Percentiles rank a stretch among this genome's conserved stretches.
phyloP scores from a whole-genome alignment of 2,797 vertebrate genomes.

The Peromyscus eremicus region DNA sequence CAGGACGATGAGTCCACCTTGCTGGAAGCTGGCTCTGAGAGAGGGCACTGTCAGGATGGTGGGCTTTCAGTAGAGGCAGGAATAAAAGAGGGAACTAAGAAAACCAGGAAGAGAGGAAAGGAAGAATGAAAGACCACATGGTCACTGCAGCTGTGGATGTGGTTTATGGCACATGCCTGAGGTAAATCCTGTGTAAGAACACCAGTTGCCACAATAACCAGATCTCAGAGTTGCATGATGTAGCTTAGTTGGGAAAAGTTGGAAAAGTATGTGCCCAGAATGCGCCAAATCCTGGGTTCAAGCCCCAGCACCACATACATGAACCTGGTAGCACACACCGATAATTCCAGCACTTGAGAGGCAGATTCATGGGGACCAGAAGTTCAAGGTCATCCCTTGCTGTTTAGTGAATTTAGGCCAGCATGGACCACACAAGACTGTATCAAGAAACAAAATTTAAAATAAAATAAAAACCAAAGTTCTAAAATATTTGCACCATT shows the following conservation, averaged over 20 bases:
- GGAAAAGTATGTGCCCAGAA: not conserved
- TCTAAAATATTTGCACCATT: not conserved
- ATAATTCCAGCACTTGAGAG: not conserved
- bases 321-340: not conserved
- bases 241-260: not conserved
- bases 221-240: no score
- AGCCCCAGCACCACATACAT: not conserved
- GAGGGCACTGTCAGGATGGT: not conserved
- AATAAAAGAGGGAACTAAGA: fast-evolving
- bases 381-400: not conserved
- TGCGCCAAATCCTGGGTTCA: not conserved
- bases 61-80: not conserved
- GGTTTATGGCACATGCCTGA: no score
- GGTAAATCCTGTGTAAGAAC: not conserved
- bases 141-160: not conserved
- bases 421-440: not conserved
- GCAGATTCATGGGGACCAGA: not conserved
- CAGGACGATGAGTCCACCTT: not conserved
- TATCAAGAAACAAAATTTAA: not conserved
- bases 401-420: not conserved
- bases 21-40: not conserved
- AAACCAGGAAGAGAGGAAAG: not conserved
- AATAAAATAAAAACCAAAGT: not conserved
- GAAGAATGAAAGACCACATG: not conserved
- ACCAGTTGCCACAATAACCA: not conserved